Base-by-base conservation (phyloP, 2,113 vertebrate species). In the Scomber japonicus region DNA sequence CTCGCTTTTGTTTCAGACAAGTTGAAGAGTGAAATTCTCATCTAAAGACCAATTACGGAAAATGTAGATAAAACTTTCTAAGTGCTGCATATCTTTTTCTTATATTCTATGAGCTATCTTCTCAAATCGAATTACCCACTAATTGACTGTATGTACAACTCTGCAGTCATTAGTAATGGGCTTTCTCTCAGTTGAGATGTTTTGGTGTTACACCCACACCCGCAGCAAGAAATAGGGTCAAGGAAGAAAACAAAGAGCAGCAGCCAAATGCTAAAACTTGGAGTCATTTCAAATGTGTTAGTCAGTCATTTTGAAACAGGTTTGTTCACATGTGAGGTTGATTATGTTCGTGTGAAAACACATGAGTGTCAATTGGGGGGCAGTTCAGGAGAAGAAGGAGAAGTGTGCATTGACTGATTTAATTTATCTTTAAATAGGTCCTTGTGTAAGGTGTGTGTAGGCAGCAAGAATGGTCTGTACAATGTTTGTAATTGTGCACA, bases 281-380 rank as follows among this genome's bases (percentile, higher is more conserved):
- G 81, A 82, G 35, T 55, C 19, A 16, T 70, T 87, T 89, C 81
- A 88, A 40, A 88, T 63, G 63, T 75, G 81, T 74, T 83, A 86
- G 56, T 70, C 56, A 81, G 55, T 75, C 15, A 45, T 74, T 80
- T 77, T n/a, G 27, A 62, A 89, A 90, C 88, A 88, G 88, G 92
- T 93, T 91, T 84, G 90, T 79, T 90, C 87, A 83, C 80, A 79
- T 80, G 75, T 55, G 54, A 79, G 78, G 55, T 61, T 66, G 71
- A 79, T 71, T 31, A 46, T 61, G 35, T 7, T 2, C 9, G 35
- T 40, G 35, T 40, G 35, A 8, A 40, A 40, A 40, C 8, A 40
- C 35, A 40, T 40, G 35, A 7, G 5, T 40, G 35, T 40, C 35
- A 40, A 40, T 40, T 7, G 35, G 21, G 61, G 15, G 60, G 72